Conservation (phyloP, 2,113 vertebrate species). For the Microtus pennsylvanicus region DNA sequence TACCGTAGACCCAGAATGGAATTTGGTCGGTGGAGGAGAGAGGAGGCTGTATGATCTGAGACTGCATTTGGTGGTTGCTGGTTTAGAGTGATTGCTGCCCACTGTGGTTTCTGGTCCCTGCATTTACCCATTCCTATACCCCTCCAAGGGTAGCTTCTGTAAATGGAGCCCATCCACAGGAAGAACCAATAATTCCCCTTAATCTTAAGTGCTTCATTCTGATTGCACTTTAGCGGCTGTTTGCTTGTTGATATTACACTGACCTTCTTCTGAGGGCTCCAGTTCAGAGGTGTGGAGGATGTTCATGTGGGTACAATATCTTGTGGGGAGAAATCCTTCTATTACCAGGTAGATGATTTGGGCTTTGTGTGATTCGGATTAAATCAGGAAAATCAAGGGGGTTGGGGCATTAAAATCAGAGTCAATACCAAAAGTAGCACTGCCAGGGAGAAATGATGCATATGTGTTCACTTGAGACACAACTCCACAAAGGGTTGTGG, state of each 20-base stretch:
- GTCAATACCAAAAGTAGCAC: not conserved
- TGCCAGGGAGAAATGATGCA: not conserved
- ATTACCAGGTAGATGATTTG: not conserved
- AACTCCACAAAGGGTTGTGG: not conserved
- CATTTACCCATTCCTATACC: not conserved
- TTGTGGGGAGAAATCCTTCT: not conserved
- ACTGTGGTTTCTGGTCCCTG: not conserved
- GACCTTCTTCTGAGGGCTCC: not conserved
- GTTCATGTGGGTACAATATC: not conserved
- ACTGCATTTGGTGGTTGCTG: not conserved
- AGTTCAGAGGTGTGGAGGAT: not conserved
- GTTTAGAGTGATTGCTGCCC: not conserved
- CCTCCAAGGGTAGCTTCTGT: not conserved
- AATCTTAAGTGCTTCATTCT: constrained; percentile 33
- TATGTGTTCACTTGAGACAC: not conserved
- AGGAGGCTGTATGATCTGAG: not conserved
- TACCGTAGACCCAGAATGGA: not conserved
- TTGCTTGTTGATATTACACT: constrained; percentile 17
- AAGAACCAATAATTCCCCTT: not conserved
- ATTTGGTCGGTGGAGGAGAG: not conserved
- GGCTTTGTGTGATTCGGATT: not conserved
- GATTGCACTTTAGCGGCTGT: not conserved
- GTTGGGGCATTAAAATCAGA: not conserved
- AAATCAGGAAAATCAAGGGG: constrained; percentile 17
- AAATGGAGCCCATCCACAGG: not conserved